These are phyloP conservation scores for Aphaenogaster ashmeadi DNA, from an alignment of 1,140 invertebrate genomes.

Conservation along the genomic window DNA sequence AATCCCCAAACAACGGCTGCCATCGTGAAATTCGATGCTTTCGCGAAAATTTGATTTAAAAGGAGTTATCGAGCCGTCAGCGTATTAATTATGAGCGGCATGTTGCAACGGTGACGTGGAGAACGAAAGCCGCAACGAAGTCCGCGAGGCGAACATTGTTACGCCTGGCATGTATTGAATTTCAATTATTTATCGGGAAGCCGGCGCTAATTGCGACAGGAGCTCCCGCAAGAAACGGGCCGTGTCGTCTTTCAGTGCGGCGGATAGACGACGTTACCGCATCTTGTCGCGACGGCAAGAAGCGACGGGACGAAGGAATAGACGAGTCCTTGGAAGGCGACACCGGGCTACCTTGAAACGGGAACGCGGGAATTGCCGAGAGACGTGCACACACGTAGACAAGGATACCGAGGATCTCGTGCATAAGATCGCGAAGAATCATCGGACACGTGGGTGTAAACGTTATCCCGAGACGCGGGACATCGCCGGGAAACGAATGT, in stretches of 20 bases:
- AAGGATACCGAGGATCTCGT: constrained; percentile 17
- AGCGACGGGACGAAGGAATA: constrained; percentile 62
- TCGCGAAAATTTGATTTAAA: constrained; percentile 76
- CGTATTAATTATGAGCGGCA: constrained; percentile 72
- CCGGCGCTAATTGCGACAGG: constrained; percentile 76
- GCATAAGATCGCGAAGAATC: constrained; percentile 59
- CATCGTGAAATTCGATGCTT: constrained; percentile 76
- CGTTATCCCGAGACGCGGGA: constrained; percentile 58
- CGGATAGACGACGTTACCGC: constrained; percentile 44
- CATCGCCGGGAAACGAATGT: constrained; percentile 54
- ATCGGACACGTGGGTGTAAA: constrained; percentile 73
- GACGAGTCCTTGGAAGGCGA: constrained; percentile 69
- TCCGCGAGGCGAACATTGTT: constrained; percentile 24
- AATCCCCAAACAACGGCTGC: constrained; percentile 1
- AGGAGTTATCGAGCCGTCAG: constrained; percentile 34
- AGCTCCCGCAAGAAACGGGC: constrained; percentile 74
- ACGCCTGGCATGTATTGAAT: constrained; percentile 77
- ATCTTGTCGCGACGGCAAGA: constrained; percentile 57
- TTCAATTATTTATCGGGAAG: constrained; percentile 82
- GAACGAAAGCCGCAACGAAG: constrained; percentile 44
- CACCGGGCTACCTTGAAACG: constrained; percentile 70
- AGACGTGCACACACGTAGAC: not conserved
- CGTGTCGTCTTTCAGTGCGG: constrained; percentile 57
- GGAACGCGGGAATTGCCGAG: constrained; percentile 52
- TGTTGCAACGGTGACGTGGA: constrained; percentile 38